phyloP scores from a whole-genome alignment of 2,888 invertebrate species.

The Xanthorhoe designata region DNA sequence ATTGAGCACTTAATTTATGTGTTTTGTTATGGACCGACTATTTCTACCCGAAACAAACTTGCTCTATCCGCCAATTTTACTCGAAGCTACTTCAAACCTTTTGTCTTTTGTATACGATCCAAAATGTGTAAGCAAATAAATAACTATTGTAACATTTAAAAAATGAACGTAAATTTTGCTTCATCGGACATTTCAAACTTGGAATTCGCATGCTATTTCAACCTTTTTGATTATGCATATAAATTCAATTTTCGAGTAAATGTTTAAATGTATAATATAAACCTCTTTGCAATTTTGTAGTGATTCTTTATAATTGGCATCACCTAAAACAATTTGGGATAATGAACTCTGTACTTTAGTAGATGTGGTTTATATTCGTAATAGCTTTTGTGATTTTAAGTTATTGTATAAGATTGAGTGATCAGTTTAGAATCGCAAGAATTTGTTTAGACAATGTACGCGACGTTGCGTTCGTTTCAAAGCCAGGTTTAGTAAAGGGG shows the following conservation, averaged over 20 bases:
- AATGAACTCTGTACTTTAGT: constrained; percentile 14
- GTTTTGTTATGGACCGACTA: constrained; percentile 85
- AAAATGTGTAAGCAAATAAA: constrained; percentile 36
- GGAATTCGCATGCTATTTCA: constrained; percentile 46
- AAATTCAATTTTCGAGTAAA: constrained; percentile 52
- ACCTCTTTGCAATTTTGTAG: constrained; percentile 57
- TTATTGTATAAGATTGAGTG: constrained; percentile 54
- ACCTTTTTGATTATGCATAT: constrained; percentile 46
- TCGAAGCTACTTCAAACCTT: constrained; percentile 47
- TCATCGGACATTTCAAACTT: constrained; percentile 71
- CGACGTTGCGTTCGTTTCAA: constrained; percentile 79
- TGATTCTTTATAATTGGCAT: constrained; percentile 64
- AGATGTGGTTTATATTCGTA: constrained; percentile 37
- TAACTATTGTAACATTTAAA: constrained; percentile 47
- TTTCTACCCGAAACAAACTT: constrained; percentile 58
- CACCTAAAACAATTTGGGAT: constrained; percentile 35
- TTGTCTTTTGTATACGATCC: constrained; percentile 18
- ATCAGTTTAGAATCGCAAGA: constrained; percentile 64
- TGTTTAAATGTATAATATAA: constrained; percentile 47
- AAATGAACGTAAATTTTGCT: constrained; percentile 57
- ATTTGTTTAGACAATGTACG: constrained; percentile 79
- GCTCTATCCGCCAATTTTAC: constrained; percentile 37
- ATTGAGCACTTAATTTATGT: constrained; percentile 87
- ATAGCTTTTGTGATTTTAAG: constrained; percentile 44
- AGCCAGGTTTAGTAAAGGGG: constrained; percentile 80